Base-by-base conservation (phyloP, 2,797 vertebrate genomes). In the Phalloptychus januarius region DNA sequence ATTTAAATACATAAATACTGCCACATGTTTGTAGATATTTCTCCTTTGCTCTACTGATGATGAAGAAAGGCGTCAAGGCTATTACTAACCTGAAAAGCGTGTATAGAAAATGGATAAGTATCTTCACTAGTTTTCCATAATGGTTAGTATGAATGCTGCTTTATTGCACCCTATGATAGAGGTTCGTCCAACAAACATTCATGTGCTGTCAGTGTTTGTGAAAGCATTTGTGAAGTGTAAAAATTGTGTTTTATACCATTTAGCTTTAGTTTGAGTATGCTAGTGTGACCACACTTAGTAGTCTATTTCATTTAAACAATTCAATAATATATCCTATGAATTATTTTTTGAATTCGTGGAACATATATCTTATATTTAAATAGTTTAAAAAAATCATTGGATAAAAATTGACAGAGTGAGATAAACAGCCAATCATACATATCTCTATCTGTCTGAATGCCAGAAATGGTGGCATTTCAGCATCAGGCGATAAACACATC, bases 391-490 rank as follows among this genome's bases (percentile, higher is more conserved):
- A 20, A 33, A 20, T 36, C 6, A 10, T 20, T 36, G 58, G 33
- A 36, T 36, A 10, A 38, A 40, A 42, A 38, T 67, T 25, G 36
- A 67, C 40, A 5, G 4, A 13, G 5, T 67, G 11, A 67, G 23
- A 25, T 42, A 38, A 67, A 40, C 36, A 67, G 10, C 23, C 36
- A 38, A 36, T 65, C 33, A 65, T 10, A 65, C 8, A 7, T 3
- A 38, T 38, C 33, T 20, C 18, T 3, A 65, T 65, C 18, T 20
- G 3, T 67, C 4, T 13, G 23, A n/a, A 40, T 67, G 38, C 63
- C 63, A 67, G 36, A 67, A 67, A 67, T 40, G 38, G n/a, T 67
- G 36, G 36, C 63, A 67, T 67, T 67, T 67, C 20, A 67, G 20
- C 63, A 65, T 65, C 18, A 65, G 4, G 16, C 36, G 63, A 65